A percentile compares a stretch with the other conserved stretches of the same genome.
These are phyloP conservation scores for Rhynchopsitta pachyrhyncha DNA, from an alignment of 2,113 vertebrate genomes.

Conservation along the genomic window DNA sequence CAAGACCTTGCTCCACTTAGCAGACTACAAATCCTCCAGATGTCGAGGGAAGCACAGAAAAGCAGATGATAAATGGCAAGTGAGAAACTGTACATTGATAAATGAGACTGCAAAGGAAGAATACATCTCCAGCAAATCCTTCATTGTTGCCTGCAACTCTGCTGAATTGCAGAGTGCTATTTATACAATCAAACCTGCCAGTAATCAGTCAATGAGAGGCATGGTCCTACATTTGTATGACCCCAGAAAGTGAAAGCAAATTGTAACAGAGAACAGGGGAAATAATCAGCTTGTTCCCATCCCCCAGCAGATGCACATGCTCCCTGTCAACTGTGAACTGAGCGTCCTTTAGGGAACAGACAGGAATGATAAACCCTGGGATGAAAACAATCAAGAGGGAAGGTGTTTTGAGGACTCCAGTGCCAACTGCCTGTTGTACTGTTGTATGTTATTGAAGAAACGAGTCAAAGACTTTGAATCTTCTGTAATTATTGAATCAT, in stretches of 20 bases:
- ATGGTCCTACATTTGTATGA: slow-evolving; percentile 33
- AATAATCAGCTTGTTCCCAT: neutral
- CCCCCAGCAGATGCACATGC: neutral
- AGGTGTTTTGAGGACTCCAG: neutral
- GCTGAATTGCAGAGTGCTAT: slow-evolving; percentile 58
- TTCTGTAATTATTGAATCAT: neutral
- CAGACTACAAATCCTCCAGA: slow-evolving; percentile 67
- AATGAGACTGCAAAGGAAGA: slow-evolving; percentile 53
- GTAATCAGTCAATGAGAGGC: slow-evolving; percentile 37
- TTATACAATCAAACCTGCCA: slow-evolving; percentile 64
- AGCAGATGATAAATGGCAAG: slow-evolving; percentile 67
- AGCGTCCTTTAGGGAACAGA: neutral
- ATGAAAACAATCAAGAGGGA: neutral
- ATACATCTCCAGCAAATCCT: slow-evolving; percentile 54
- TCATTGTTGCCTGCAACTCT: slow-evolving; percentile 44
- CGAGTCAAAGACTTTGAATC: neutral
- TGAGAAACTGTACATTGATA: slow-evolving; percentile 61
- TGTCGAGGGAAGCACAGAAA: slow-evolving; percentile 61
- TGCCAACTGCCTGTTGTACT: rapidly evolving
- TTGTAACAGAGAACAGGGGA: neutral
- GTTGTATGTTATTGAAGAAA: neutral
- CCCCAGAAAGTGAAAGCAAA: slow-evolving; percentile 29
- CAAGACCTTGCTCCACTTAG: slow-evolving; percentile 60
- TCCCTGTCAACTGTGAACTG: neutral
- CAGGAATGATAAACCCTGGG: neutral